Evolutionary conservation across 2,797 vertebrate genomes (phyloP).

Genomic region (Pristis pectinata): DNA sequence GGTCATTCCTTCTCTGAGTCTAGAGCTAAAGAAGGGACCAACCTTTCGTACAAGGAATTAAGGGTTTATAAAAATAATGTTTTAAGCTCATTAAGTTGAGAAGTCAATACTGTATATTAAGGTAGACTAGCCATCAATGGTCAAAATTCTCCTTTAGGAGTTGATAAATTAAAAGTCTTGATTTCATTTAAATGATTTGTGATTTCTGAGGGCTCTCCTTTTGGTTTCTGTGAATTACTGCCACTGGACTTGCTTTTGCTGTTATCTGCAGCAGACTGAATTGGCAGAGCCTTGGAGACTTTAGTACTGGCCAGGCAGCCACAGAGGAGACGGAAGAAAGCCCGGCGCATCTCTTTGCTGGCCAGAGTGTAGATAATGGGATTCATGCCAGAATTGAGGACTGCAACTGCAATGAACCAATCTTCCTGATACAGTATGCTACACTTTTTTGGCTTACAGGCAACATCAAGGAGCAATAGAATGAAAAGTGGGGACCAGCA

Average conservation of each 20-base stretch:
- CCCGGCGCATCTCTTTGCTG: conserved; percentile 87
- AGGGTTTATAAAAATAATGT: conserved; percentile 20
- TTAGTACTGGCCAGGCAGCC: conserved; percentile 58
- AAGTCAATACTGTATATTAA: conserved; percentile 41
- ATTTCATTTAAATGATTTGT: conserved; percentile 34
- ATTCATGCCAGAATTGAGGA: conserved; percentile 91
- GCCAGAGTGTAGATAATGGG: conserved; percentile 90
- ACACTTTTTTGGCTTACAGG: conserved; percentile 65
- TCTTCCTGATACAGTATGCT: conserved; percentile 69
- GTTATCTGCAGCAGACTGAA: conserved; percentile 61
- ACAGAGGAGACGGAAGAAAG: conserved; percentile 79
- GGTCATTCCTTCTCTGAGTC: not conserved
- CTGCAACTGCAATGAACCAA: conserved; percentile 81
- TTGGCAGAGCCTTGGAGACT: conserved; percentile 54
- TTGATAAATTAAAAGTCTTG: conserved; percentile 49
- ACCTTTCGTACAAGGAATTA: not conserved
- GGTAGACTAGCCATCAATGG: not conserved
- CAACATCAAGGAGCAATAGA: conserved; percentile 82
- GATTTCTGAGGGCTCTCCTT: conserved; percentile 53
- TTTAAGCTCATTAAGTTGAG: conserved; percentile 44
- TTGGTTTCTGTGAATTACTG: conserved; percentile 71
- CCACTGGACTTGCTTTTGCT: conserved; percentile 85
- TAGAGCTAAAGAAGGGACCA: not conserved
- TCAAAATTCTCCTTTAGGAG: conserved; percentile 53
- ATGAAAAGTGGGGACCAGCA: conserved; percentile 89